These are phyloP conservation scores for Leptodactylus fuscus DNA, from an alignment of 2,113 vertebrate genomes.

Conservation along the genomic window DNA sequence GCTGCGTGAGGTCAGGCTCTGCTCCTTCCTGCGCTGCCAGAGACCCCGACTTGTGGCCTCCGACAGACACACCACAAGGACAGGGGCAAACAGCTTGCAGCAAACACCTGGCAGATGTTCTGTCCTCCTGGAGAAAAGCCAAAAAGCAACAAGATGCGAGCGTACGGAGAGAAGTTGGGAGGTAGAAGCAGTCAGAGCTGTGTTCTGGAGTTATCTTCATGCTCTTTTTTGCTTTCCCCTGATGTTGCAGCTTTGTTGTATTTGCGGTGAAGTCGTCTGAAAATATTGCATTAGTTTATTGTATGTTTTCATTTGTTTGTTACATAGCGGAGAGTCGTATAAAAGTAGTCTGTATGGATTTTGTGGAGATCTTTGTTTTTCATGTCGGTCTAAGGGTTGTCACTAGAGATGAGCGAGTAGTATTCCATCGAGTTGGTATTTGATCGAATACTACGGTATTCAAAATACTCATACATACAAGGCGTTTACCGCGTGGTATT, in stretches of 20 bases:
- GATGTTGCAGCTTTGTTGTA: neutral
- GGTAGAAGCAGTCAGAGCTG: neutral
- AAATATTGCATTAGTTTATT: neutral
- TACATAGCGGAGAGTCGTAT: neutral
- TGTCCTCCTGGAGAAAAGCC: slow-evolving; percentile 56
- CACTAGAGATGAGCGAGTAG: no score
- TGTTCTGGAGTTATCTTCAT: neutral
- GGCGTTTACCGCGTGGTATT: no score
- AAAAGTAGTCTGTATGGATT: no score
- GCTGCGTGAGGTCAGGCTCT: slow-evolving; percentile 43
- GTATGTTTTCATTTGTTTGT: neutral
- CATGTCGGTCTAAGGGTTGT: no score
- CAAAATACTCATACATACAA: no score
- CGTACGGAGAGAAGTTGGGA: slow-evolving; percentile 32
- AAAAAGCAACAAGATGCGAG: slow-evolving; percentile 57
- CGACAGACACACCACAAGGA: neutral
- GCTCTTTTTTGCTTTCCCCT: neutral
- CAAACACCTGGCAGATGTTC: neutral
- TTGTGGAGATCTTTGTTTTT: no score
- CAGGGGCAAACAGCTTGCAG: slow-evolving; percentile 29
- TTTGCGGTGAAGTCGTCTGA: neutral
- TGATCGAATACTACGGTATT: no score
- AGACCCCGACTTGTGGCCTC: neutral
- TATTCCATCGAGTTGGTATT: no score
- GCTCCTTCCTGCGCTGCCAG: neutral